Evolutionary conservation across 2,888 invertebrate genomes (phyloP), one percentile per base, ranked within the genome.

Genomic region (Petrolisthes manimaculis): DNA sequence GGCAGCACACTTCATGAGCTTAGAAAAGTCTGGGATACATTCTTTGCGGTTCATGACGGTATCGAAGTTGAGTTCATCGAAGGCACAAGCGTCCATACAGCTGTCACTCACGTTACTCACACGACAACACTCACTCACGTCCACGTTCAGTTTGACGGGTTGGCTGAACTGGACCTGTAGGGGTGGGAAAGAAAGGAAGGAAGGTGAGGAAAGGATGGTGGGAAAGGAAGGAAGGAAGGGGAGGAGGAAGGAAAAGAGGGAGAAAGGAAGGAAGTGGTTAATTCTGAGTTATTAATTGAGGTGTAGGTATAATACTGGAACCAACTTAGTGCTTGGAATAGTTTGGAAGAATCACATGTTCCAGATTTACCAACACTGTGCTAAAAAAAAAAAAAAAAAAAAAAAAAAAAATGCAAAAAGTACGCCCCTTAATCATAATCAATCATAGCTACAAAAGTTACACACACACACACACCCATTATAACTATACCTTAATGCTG

Each of bases 1-100:
- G 88, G 97, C 96, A 0, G 97, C 97, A 92, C 97, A 97, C 92
- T 95, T 95, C 96, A 97, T 96, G 83, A 97, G 94, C 92, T 97
- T 97, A 92, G 96, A 96, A 92, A 97, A 96, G 93, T 97, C 97
- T 89, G 95, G 95, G 92, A 97, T 95, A 93, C 97, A 97, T 92
- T 96, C 96, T 0, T 96, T 96, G 78, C 95, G 95, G 93, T 96
- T 96, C 93, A 96, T 96, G 79, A 97, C 96, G 83, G 95, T 95
- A 92, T 97, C 96, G 93, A 97, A 96, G 92, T 97, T 97, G 84
- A 97, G 86, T 61, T 90, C 93, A 92, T 96, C 96, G 93, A 96
- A 96, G 88, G 95, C 95, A 93, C 97, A 97, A 24, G 97, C 97
- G 92, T 96, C 96, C 93, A 96, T 95, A 92, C 97, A 97, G 0